Conservation (phyloP, 2,113 vertebrate species). For the Cheilinus undulatus region DNA sequence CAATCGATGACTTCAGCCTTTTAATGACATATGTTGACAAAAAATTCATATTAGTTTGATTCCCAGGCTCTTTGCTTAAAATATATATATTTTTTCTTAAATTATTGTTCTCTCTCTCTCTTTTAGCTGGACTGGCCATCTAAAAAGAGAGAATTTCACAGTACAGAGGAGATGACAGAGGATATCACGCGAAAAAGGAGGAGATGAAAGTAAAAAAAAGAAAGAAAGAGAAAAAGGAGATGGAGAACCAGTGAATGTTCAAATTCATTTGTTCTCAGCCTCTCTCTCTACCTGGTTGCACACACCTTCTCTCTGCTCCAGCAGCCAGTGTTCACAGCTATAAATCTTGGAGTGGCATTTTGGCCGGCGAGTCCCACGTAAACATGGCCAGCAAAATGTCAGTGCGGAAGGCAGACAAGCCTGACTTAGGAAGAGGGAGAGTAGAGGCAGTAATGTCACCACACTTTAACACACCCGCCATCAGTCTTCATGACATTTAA, state of each 20-base stretch:
- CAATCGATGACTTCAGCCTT: too few relatives aligned
- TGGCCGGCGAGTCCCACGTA: slow-evolving; percentile 66
- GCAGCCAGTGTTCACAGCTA: slow-evolving; percentile 69
- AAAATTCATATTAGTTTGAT: too few relatives aligned
- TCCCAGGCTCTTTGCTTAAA: too few relatives aligned
- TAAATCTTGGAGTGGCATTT: slow-evolving; percentile 81
- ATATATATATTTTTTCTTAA: too few relatives aligned
- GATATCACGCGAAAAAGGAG: slow-evolving; percentile 31
- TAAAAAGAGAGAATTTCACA: slow-evolving; percentile 46
- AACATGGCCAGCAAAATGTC: slow-evolving; percentile 79
- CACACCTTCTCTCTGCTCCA: slow-evolving; percentile 60
- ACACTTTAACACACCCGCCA: slow-evolving; percentile 74
- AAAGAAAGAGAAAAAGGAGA: slow-evolving; percentile 33
- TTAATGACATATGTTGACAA: too few relatives aligned
- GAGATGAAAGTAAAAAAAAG: slow-evolving; percentile 36
- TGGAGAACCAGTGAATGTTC: slow-evolving; percentile 44
- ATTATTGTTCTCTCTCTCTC: too few relatives aligned
- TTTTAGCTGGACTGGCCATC: too few relatives aligned
- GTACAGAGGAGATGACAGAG: slow-evolving; percentile 49
- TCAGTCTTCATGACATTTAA: slow-evolving; percentile 80
- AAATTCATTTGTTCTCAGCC: slow-evolving; percentile 56
- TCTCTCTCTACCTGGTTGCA: slow-evolving; percentile 62
- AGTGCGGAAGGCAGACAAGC: slow-evolving; percentile 73
- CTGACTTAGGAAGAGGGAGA: slow-evolving; percentile 74
- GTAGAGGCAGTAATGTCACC: slow-evolving; percentile 79